Conservation (phyloP, 2,113 vertebrate species). For the Murina feae region DNA sequence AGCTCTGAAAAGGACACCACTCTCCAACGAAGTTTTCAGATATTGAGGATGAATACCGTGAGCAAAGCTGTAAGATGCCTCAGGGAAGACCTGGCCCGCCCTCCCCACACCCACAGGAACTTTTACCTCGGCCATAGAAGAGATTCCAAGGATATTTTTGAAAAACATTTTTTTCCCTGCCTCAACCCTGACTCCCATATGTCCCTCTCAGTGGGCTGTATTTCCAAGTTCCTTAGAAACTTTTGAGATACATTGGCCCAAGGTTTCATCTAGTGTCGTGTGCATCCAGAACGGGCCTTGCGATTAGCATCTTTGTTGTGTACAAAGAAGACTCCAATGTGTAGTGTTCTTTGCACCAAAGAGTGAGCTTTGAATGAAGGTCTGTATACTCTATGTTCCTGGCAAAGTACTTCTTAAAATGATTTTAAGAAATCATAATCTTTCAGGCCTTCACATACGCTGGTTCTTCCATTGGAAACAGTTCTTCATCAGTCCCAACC, state of each 20-base stretch:
- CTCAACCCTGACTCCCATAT: neutral
- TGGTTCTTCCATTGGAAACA: neutral
- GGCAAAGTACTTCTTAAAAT: neutral
- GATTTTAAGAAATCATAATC: neutral
- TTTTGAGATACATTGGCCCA: neutral
- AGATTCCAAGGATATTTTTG: neutral
- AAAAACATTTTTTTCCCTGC: neutral
- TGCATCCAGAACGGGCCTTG: neutral
- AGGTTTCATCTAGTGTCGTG: fast-evolving
- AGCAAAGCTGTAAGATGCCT: neutral
- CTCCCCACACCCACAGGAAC: neutral
- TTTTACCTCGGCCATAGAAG: neutral
- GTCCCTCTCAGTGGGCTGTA: neutral
- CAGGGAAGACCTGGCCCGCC: neutral
- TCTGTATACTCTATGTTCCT: neutral
- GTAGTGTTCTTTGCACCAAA: neutral
- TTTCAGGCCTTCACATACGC: neutral
- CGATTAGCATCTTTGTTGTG: neutral
- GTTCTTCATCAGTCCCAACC: neutral
- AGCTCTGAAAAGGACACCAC: neutral
- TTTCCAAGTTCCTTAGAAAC: neutral
- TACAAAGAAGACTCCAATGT: neutral
- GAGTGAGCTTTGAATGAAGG: neutral
- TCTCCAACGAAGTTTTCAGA: neutral
- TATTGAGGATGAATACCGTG: too few relatives aligned